Conservation (phyloP, 2,797 vertebrate species). For the Buceros bicornis region DNA sequence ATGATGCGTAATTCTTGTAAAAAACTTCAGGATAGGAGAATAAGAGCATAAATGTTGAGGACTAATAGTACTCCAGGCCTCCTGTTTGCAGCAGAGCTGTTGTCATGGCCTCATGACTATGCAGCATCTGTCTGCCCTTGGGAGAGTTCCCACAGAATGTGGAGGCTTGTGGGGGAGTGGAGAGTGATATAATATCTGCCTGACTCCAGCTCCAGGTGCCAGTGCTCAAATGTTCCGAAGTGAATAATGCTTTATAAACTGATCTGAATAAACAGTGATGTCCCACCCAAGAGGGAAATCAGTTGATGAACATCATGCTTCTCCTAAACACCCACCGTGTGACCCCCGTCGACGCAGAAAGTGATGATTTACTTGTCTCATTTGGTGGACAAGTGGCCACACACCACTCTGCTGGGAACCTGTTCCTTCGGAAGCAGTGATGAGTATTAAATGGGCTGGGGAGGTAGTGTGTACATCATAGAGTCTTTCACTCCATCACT, state of each 20-base stretch:
- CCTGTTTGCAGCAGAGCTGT: not conserved
- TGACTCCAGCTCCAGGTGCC: not conserved
- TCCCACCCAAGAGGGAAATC: not conserved
- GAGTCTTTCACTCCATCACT: not conserved
- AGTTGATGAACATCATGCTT: not conserved
- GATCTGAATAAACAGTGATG: not conserved
- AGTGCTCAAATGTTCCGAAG: not conserved
- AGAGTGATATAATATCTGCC: not conserved
- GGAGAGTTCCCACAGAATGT: not conserved
- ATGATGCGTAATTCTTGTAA: not conserved
- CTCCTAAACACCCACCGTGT: not conserved
- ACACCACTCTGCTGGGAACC: not conserved
- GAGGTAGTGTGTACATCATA: not conserved
- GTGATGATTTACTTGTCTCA: not conserved
- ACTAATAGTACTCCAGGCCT: not conserved
- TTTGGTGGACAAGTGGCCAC: not conserved
- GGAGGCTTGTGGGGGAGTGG: not conserved
- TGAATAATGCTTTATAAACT: not conserved
- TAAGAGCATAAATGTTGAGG: not conserved
- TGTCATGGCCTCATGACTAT: not conserved
- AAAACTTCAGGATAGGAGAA: not conserved
- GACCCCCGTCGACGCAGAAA: not conserved
- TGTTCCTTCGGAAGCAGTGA: not conserved
- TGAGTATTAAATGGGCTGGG: not conserved
- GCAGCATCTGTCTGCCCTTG: not conserved